Conservation (phyloP, 2,888 invertebrate species). For the Cheilosia vulpina region DNA sequence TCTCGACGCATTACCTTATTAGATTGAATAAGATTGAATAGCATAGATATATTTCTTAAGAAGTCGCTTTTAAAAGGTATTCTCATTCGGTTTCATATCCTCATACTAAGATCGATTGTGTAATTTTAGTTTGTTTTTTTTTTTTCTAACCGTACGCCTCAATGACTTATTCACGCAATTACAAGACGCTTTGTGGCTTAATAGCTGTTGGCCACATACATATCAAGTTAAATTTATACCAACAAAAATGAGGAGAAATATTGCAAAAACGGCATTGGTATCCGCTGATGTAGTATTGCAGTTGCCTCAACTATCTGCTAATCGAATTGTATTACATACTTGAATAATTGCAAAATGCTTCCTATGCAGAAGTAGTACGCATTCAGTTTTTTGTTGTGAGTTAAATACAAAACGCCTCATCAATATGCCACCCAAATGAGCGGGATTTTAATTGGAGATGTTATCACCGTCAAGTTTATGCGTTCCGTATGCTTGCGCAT, state of each 20-base stretch:
- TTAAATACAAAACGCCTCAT: neutral
- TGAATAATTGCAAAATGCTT: conserved; percentile 13
- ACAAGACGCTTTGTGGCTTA: conserved; percentile 33
- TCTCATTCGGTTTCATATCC: neutral
- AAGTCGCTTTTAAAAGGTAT: conserved; percentile 2
- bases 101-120: conserved; percentile 16
- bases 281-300: conserved; percentile 1
- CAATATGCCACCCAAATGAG: neutral
- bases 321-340: conserved; percentile 26
- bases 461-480: conserved; percentile 9
- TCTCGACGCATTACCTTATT: neutral
- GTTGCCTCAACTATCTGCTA: conserved; percentile 12
- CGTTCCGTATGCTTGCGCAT: conserved; percentile 9
- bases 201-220: conserved; percentile 11
- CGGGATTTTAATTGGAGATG: neutral
- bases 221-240: conserved; percentile 22
- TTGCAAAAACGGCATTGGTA: conserved; percentile 13
- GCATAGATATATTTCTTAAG: neutral
- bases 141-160: conserved; percentile 9
- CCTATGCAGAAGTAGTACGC: neutral
- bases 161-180: conserved; percentile 35
- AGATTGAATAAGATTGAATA: neutral
- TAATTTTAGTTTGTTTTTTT: conserved; percentile 10
- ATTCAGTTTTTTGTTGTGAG: neutral
- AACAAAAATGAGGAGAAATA: conserved; percentile 1